phyloP scores from a whole-genome alignment of 2,113 vertebrate species.

The Alethe diademata region DNA sequence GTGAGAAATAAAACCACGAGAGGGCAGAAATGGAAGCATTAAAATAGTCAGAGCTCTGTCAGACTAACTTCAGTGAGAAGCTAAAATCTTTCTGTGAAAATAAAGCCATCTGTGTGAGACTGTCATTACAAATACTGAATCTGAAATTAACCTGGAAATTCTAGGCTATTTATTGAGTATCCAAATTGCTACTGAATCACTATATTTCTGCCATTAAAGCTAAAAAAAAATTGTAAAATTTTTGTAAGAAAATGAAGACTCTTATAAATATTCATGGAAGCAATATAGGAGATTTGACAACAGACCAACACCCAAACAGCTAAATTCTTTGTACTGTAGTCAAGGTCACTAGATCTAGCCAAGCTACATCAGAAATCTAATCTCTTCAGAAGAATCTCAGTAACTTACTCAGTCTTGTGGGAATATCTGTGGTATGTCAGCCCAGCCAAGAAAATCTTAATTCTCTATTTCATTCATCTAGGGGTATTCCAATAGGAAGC shows the following conservation, averaged over 20 bases:
- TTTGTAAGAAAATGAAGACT: background rate
- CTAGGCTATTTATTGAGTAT: background rate
- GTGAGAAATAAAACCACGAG: background rate
- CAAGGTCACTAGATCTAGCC: background rate
- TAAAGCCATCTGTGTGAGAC: background rate
- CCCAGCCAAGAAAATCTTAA: background rate
- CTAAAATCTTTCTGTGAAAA: background rate
- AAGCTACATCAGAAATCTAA: background rate
- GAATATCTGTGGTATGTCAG: background rate
- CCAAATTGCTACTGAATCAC: background rate
- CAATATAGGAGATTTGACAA: background rate
- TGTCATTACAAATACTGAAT: background rate
- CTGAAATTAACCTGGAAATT: background rate
- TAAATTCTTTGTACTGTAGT: background rate
- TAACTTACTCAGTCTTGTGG: accelerated
- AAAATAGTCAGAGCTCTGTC: background rate
- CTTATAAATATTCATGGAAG: background rate
- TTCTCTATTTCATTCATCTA: background rate
- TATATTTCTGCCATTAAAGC: background rate
- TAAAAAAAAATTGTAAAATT: background rate
- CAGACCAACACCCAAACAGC: background rate
- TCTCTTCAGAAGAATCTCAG: background rate
- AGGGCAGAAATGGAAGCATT: background rate
- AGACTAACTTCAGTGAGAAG: background rate
- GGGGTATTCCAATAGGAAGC: background rate